These are phyloP conservation scores for Ennomos quercinarius DNA, from an alignment of 2,888 invertebrate genomes.

Conservation along the genomic window DNA sequence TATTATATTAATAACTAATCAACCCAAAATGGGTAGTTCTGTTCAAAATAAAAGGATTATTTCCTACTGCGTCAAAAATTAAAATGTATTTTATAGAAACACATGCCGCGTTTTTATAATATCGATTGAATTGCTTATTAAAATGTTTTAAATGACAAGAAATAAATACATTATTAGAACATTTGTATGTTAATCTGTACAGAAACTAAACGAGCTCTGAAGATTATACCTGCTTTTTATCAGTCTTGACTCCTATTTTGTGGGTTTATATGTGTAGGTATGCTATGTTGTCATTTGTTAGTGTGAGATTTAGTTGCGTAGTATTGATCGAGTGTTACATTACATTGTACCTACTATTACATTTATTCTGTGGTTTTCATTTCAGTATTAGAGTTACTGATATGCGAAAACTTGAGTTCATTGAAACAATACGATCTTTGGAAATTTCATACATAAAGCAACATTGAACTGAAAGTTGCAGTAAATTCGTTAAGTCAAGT, in stretches of 20 bases:
- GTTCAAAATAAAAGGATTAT: constrained; percentile 15
- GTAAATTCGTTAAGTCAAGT: constrained; percentile 5
- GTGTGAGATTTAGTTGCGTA: not conserved
- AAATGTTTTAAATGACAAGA: constrained; percentile 30
- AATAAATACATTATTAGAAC: constrained; percentile 38
- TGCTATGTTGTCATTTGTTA: not conserved
- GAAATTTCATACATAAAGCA: constrained; percentile 19
- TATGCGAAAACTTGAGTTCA: constrained; percentile 23
- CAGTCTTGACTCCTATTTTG: constrained; percentile 11
- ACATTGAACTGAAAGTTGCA: constrained; percentile 15
- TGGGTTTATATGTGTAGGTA: constrained; percentile 12
- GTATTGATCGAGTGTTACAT: constrained; percentile 2
- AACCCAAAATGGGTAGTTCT: constrained; percentile 2
- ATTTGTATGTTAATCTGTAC: constrained; percentile 37
- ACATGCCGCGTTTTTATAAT: constrained; percentile 19
- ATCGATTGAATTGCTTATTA: constrained; percentile 31
- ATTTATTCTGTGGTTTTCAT: not conserved
- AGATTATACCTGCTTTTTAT: constrained; percentile 27
- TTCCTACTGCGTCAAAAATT: constrained; percentile 15
- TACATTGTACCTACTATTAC: no score
- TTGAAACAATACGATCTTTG: constrained; percentile 13
- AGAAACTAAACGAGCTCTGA: constrained; percentile 30
- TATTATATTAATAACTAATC: not conserved
- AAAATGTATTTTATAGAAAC: constrained; percentile 15
- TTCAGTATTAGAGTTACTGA: constrained; percentile 11